Percentiles rank a stretch among this genome's conserved stretches.
These are phyloP conservation scores for Berghia stephanieae DNA, from an alignment of 1,140 invertebrate species.

Conservation along the genomic window DNA sequence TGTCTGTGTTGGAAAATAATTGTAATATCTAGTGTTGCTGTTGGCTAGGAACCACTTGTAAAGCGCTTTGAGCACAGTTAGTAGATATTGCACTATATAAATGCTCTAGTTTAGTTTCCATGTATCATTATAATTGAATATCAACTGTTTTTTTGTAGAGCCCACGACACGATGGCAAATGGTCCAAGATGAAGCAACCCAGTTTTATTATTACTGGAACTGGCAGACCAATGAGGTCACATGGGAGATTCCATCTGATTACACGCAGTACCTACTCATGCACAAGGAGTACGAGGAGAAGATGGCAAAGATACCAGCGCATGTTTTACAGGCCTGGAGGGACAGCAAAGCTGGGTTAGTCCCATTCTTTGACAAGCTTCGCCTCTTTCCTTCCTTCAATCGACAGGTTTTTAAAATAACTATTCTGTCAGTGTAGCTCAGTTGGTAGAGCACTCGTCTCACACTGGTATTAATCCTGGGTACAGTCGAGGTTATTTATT, in stretches of 20 bases:
- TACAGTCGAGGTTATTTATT: no score
- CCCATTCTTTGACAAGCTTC: neutral
- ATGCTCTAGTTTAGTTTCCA: neutral
- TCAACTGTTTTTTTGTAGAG: constrained; percentile 44
- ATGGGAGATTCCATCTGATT: constrained; percentile 76
- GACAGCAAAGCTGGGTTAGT: constrained; percentile 42
- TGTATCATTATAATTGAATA: neutral
- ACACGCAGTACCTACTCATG: constrained; percentile 62
- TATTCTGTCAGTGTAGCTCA: neutral
- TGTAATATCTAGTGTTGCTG: no score
- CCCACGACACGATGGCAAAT: constrained; percentile 73
- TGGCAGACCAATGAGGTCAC: constrained; percentile 77
- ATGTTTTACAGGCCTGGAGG: constrained; percentile 33
- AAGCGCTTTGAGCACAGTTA: neutral
- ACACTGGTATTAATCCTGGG: no score
- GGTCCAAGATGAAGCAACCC: constrained; percentile 75
- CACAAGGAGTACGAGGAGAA: constrained; percentile 60
- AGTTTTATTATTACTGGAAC: constrained; percentile 81
- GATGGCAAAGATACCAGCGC: constrained; percentile 40
- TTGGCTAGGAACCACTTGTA: no score
- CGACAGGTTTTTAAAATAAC: neutral
- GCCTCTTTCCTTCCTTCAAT: neutral
- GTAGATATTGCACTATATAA: neutral
- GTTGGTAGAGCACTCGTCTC: neutral
- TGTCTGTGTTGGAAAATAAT: no score